These are phyloP conservation scores for Zapus hudsonius DNA, from an alignment of 2,113 vertebrate genomes.

Conservation along the genomic window DNA sequence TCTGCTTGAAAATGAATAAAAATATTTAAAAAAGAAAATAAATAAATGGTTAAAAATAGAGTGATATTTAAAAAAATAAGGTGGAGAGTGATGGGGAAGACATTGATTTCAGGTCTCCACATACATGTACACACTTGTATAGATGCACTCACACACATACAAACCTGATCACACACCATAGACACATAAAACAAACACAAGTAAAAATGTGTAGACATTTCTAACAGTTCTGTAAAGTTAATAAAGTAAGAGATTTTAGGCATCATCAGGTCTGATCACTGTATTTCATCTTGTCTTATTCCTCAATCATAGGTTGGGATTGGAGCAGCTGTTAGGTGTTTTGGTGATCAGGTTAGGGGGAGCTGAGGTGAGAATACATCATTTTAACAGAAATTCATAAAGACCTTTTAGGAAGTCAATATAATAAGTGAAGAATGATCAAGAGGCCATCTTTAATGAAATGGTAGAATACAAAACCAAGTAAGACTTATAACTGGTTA, in stretches of 20 bases:
- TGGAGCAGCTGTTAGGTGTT: background rate
- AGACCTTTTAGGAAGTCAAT: background rate
- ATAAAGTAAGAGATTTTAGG: background rate
- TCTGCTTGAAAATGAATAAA: too few relatives aligned
- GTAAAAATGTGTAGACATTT: background rate
- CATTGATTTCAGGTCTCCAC: too few relatives aligned
- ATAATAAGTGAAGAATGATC: background rate
- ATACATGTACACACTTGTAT: too few relatives aligned
- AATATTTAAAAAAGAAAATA: too few relatives aligned
- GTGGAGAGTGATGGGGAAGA: background rate
- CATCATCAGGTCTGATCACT: background rate
- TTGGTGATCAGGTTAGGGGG: background rate
- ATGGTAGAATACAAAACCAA: background rate
- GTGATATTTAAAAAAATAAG: background rate
- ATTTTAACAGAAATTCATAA: background rate
- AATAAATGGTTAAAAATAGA: too few relatives aligned
- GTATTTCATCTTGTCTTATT: background rate
- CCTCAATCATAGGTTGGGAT: background rate
- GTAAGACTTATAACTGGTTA: too few relatives aligned
- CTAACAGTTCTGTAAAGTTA: conserved; percentile 14
- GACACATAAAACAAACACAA: background rate
- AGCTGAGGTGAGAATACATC: background rate
- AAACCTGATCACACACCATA: too few relatives aligned
- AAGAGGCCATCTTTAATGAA: background rate
- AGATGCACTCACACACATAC: too few relatives aligned